Base-by-base conservation (phyloP, 2,797 vertebrate species). In the Pagetopsis macropterus region DNA sequence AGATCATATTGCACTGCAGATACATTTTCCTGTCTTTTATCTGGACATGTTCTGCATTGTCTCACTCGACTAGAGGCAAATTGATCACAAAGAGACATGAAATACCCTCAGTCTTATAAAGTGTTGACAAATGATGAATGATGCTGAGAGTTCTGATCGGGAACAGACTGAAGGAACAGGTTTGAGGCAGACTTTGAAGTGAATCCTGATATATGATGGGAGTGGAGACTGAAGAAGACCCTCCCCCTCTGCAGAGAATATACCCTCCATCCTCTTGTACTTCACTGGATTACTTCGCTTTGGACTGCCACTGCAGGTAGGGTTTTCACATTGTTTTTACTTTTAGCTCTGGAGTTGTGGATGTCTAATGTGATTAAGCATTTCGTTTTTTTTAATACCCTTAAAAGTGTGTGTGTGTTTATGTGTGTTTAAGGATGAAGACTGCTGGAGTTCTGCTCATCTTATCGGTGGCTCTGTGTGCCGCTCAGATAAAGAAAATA, bases 401-500 rank as follows among this genome's bases (percentile, higher is more conserved):
- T 23, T 23, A 23, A 23, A 23, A 19, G n/a, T 58, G 3, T 10
- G 45, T 46, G 21, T 21, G 21, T 21, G 9, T 63, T 37, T 64
- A 12, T 65, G 40, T 51, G 17, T 63, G 12, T 63, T 37, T 48
- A 3, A 85, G 84, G 71, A 94, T 94, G 94, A 89, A 62, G 79
- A 15, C 54, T 6, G 17, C 79, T 1, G 66, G 65, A 61, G 7
- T 64, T 3, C 4, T 96, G 10, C 21, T 95, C 52, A 11, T 94
- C 9, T 51, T 94, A 0, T 62, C 72, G 0, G 82, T 76, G 0
- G 74, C 87, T 4, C 31, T 95, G 66, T 84, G 87, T 65, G 78
- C 59, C 0, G 90, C 95, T 1, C 86, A 89, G 69, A 90, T 85
- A 69, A 87, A 45, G 23, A 88, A 81, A 68, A 75, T 51, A 40